These are phyloP conservation scores for Cyanoderma ruficeps DNA, from an alignment of 2,113 vertebrate species.

Conservation along the genomic window DNA sequence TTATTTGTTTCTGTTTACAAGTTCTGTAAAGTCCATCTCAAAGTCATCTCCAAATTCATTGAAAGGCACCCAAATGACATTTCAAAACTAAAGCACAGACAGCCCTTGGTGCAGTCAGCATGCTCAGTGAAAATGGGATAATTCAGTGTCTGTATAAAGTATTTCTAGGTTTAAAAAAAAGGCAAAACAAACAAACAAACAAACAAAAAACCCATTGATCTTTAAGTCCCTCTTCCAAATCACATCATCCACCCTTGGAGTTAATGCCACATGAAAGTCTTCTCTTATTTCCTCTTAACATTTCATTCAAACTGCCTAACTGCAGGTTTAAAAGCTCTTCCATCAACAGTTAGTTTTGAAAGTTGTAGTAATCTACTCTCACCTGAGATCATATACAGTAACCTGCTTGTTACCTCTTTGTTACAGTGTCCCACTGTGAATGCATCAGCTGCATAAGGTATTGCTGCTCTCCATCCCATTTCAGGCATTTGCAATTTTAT, in stretches of 20 bases:
- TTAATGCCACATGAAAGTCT: neutral
- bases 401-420: neutral
- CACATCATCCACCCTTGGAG: neutral
- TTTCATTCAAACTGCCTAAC: neutral
- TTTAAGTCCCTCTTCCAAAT: neutral
- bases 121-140: neutral
- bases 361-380: constrained; percentile 1
- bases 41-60: neutral
- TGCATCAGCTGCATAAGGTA: neutral
- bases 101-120: neutral
- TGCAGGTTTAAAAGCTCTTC: neutral
- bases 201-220: neutral
- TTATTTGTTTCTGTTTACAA: neutral
- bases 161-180: neutral
- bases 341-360: neutral
- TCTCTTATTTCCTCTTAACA: neutral
- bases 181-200: neutral
- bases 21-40: neutral
- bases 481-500: neutral
- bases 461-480: neutral
- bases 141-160: neutral
- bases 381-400: neutral
- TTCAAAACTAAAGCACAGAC: neutral
- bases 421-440: neutral
- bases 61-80: neutral